Base-by-base conservation (phyloP, 1,140 invertebrate genomes). In the Sarcophaga bullata region DNA sequence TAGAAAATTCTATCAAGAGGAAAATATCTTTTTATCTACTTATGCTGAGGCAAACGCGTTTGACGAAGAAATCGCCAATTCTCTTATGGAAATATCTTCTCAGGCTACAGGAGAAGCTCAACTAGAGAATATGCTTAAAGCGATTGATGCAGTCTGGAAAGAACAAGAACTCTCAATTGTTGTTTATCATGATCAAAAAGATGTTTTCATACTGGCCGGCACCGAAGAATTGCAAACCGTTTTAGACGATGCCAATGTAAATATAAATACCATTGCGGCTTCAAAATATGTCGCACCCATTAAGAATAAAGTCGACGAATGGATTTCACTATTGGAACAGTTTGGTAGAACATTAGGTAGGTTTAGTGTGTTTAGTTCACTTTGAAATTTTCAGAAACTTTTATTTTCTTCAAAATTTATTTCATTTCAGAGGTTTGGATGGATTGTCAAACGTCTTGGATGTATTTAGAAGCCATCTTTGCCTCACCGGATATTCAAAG, bases 381-480 rank as follows among this genome's bases (percentile, higher is more conserved):
- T 6, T 72, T 47, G 17, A 84, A n/a, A n/a, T n/a, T n/a, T n/a
- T n/a, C n/a, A n/a, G n/a, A n/a, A n/a, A n/a, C n/a, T n/a, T n/a
- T n/a, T n/a, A 15, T n/a, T 62, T 17, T 48, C n/a, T 78, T 78
- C 58, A 0, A 9, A 46, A 52, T 52, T 52, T 10, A 52, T 52
- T 52, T 52, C 11, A 52, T 78, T 15, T 7, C 95, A 95, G 96
- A 97, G 88, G 95, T 95, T 87, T 97, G 96, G 96, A 92, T 94
- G 86, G 92, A 92, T 52, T 96, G 95, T 85, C 96, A 97, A 87
- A 94, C 94, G 85, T 95, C 95, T 72, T 97, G 96, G 96, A 91
- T 97, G 6, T 97, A 97, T 86, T 90, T 97, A 73, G 95, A 97
- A 88, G 95, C 96, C 7, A 97, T 97, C 85, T 97, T 97, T 88